Conservation (phyloP, 2,888 invertebrate genomes). For the Pycnomerus fuliginosus region DNA sequence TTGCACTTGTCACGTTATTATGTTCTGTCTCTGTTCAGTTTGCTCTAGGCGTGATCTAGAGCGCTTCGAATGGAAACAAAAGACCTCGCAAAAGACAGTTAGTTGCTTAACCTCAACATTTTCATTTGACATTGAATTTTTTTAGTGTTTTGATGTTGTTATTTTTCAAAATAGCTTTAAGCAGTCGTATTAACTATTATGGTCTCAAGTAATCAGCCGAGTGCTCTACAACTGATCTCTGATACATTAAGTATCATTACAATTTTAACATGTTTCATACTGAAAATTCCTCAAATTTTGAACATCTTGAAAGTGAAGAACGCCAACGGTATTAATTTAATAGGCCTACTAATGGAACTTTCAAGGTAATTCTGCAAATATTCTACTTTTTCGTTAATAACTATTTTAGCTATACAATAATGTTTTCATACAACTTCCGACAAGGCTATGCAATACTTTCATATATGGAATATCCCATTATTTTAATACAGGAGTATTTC, state of each 20-base stretch:
- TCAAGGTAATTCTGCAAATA: slow-evolving; percentile 57
- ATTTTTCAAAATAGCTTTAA: too few species aligned
- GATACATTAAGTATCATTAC: slow-evolving; percentile 71
- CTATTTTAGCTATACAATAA: slow-evolving; percentile 73
- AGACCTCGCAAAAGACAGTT: too few species aligned
- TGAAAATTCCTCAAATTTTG: slow-evolving; percentile 82
- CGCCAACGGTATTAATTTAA: slow-evolving; percentile 67
- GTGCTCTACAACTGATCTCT: slow-evolving; percentile 44
- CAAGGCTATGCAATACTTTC: slow-evolving; percentile 73
- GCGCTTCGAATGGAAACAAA: too few species aligned
- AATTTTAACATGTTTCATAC: slow-evolving; percentile 71
- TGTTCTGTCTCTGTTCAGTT: too few species aligned
- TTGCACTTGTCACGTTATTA: too few species aligned
- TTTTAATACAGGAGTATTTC: slow-evolving; percentile 72
- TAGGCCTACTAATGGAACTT: slow-evolving; percentile 68
- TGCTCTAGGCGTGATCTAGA: too few species aligned
- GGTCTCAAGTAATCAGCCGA: too few species aligned
- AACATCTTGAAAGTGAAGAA: slow-evolving; percentile 64
- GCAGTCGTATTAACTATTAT: too few species aligned
- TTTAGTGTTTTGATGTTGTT: too few species aligned
- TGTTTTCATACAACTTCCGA: slow-evolving; percentile 76
- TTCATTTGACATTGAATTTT: too few species aligned
- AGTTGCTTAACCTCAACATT: too few species aligned
- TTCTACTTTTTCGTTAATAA: slow-evolving; percentile 7
- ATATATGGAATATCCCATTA: slow-evolving; percentile 82